Evolutionary conservation across 2,797 vertebrate genomes (phyloP).

Genomic region (Amazonetta brasiliensis): DNA sequence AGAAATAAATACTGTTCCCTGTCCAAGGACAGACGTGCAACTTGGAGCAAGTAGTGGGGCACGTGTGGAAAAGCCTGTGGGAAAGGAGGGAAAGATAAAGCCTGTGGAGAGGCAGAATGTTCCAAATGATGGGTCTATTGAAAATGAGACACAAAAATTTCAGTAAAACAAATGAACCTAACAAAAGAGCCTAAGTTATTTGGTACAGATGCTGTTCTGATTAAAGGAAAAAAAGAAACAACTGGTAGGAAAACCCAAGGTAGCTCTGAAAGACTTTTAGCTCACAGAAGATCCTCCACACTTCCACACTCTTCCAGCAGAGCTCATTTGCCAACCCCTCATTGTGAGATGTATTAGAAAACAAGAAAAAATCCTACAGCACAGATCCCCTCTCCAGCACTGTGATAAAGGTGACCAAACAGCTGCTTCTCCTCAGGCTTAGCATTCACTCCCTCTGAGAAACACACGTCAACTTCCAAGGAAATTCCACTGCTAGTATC

Average conservation of each 20-base stretch:
- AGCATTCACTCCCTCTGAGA: background rate
- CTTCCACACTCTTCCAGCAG: background rate
- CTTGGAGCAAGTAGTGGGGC: background rate
- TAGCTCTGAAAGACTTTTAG: background rate
- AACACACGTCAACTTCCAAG: background rate
- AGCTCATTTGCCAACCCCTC: background rate
- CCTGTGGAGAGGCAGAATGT: background rate
- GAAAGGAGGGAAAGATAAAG: background rate
- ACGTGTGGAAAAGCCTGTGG: background rate
- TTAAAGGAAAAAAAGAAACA: background rate
- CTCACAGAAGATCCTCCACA: background rate
- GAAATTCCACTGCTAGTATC: background rate
- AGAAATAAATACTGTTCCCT: background rate
- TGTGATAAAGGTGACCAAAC: background rate
- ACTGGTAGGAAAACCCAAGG: background rate
- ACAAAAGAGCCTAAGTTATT: background rate
- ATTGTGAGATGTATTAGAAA: background rate
- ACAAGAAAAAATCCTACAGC: background rate
- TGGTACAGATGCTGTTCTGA: background rate
- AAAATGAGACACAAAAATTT: background rate
- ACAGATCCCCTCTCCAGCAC: background rate
- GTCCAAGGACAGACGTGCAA: background rate
- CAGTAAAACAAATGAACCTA: background rate
- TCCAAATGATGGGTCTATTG: background rate
- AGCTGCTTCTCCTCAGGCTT: background rate